phyloP scores from a whole-genome alignment of 2,888 invertebrate species.

The Xestia sexstrigata region DNA sequence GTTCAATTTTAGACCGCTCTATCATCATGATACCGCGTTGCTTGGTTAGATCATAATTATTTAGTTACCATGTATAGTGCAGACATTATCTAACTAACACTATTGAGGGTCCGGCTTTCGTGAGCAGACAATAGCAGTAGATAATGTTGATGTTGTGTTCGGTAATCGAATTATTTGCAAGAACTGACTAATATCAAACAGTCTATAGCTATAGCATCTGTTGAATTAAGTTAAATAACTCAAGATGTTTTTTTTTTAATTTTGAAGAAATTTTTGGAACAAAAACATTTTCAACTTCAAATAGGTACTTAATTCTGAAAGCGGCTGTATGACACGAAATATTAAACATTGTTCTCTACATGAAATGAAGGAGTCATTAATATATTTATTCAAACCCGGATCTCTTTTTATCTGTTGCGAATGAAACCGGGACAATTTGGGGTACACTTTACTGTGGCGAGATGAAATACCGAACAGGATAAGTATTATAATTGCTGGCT shows the following conservation, averaged over 20 bases:
- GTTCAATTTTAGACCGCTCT: conserved; percentile 56
- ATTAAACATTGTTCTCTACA: conserved; percentile 1
- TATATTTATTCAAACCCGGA: conserved; percentile 24
- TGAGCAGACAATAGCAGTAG: neutral
- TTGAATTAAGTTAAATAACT: neutral
- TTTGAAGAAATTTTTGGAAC: neutral
- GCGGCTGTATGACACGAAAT: neutral
- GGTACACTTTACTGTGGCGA: conserved; percentile 61
- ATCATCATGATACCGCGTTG: conserved; percentile 32
- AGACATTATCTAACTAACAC: conserved; percentile 11
- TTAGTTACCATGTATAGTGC: conserved; percentile 21
- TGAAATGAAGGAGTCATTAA: conserved; percentile 18
- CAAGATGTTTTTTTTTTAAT: neutral
- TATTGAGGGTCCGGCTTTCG: conserved; percentile 6
- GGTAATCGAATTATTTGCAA: neutral
- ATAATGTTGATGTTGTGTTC: conserved; percentile 6
- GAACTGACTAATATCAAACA: neutral
- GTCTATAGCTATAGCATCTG: neutral
- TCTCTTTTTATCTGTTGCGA: conserved; percentile 43
- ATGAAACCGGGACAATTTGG: conserved; percentile 58
- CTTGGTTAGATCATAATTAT: conserved; percentile 40
- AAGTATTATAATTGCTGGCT: conserved; percentile 85
- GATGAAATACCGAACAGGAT: conserved; percentile 77
- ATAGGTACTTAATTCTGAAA: neutral
- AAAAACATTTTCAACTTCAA: neutral